A percentile compares a stretch with the other conserved stretches of the same genome.
These are phyloP conservation scores for Amblyteles armatorius DNA, from an alignment of 2,888 invertebrate species.

Conservation along the genomic window DNA sequence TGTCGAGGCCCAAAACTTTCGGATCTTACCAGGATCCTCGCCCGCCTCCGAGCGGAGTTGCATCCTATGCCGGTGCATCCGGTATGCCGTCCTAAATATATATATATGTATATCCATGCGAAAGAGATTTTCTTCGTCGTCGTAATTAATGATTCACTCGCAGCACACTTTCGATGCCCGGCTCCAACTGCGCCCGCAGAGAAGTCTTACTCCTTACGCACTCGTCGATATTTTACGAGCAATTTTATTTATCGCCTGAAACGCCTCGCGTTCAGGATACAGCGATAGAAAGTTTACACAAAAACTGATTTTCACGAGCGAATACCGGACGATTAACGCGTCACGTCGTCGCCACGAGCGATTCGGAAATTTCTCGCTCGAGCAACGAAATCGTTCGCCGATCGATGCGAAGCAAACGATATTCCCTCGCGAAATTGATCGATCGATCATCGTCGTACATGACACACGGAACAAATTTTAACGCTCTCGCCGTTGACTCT, in stretches of 20 bases:
- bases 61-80: conserved; percentile 24
- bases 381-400: conserved; percentile 1
- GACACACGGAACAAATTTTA: conserved; percentile 20
- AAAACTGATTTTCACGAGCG: conserved; percentile 2
- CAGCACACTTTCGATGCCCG: conserved; percentile 22
- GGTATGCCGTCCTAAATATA: conserved; percentile 1
- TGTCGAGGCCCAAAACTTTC: conserved; percentile 22
- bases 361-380: conserved; percentile 9
- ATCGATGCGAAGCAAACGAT: conserved; percentile 19
- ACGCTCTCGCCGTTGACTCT: conserved; percentile 20
- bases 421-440: background rate
- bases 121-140: conserved; percentile 45
- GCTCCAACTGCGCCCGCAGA: background rate
- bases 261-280: background rate
- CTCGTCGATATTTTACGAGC: conserved; percentile 37
- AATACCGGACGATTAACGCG: conserved; percentile 16
- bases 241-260: background rate
- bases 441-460: conserved; percentile 46
- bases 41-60: background rate
- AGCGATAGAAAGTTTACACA: conserved; percentile 4
- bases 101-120: conserved; percentile 38
- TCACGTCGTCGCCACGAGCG: background rate
- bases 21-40: conserved; percentile 37
- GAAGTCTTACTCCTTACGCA: conserved; percentile 2
- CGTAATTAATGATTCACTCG: conserved; percentile 50